Evolutionary conservation across 2,113 vertebrate species (phyloP).

Genomic region (human): GRCh38 chr14:60067001-60067500

Average conservation of each 20-base stretch:
- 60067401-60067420: not conserved
- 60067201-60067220: slow-evolving; percentile 1
- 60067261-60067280: slow-evolving; percentile 14
- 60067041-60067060: not conserved
- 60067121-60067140: slow-evolving; percentile 75
- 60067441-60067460: slow-evolving; percentile 17
- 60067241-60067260: slow-evolving; percentile 33
- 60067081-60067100: slow-evolving; percentile 60
- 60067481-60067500: not conserved
- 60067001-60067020: slow-evolving; percentile 57
- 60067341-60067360: slow-evolving; percentile 37
- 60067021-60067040: slow-evolving; percentile 1
- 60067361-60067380: slow-evolving; percentile 19
- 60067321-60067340: slow-evolving; percentile 44
- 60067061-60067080: slow-evolving; percentile 45
- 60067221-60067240: slow-evolving; percentile 2
- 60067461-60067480: slow-evolving; percentile 30
- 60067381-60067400: slow-evolving; percentile 39
- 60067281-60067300: slow-evolving; percentile 41
- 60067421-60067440: slow-evolving; percentile 35
- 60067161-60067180: slow-evolving; percentile 72
- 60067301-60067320: not conserved
- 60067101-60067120: slow-evolving; percentile 67
- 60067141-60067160: slow-evolving; percentile 74
- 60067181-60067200: slow-evolving; percentile 67